Conservation (phyloP, 2,888 invertebrate genomes). For the Eutolmus rufibarbis region DNA sequence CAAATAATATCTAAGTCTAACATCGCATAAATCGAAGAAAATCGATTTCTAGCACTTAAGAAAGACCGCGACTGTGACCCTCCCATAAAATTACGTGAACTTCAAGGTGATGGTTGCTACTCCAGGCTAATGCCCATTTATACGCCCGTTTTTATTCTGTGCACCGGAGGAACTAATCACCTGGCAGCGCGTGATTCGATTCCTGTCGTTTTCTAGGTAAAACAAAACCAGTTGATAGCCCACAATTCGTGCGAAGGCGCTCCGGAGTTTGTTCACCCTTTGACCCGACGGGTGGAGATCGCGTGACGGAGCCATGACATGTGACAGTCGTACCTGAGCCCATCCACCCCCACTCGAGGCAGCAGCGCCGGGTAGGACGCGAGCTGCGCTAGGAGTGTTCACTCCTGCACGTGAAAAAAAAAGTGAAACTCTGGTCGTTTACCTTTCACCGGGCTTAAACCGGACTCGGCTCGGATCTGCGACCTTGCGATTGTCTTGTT, state of each 20-base stretch:
- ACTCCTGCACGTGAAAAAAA: not conserved
- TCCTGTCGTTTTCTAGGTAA: not conserved
- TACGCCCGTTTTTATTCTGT: not conserved
- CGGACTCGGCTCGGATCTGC: not conserved
- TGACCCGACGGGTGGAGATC: not conserved
- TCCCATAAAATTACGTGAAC: not conserved
- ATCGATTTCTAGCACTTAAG: not conserved
- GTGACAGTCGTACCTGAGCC: not conserved
- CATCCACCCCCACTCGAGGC: not conserved
- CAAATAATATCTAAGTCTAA: not conserved
- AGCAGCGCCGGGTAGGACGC: not conserved
- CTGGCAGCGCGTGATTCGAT: not conserved
- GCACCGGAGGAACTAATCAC: not conserved
- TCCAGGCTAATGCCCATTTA: not conserved
- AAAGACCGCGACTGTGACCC: not conserved
- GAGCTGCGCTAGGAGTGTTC: not conserved
- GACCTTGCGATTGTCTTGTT: slow-evolving; percentile 24
- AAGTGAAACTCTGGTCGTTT: slow-evolving; percentile 35
- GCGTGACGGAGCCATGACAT: not conserved
- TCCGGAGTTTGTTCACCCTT: not conserved
- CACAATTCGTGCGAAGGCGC: not conserved
- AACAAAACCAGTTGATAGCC: not conserved
- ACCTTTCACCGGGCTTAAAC: not conserved
- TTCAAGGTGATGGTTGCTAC: not conserved
- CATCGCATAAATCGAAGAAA: not conserved